These are phyloP conservation scores for Ia io DNA, from an alignment of 2,113 vertebrate species.

Conservation along the genomic window DNA sequence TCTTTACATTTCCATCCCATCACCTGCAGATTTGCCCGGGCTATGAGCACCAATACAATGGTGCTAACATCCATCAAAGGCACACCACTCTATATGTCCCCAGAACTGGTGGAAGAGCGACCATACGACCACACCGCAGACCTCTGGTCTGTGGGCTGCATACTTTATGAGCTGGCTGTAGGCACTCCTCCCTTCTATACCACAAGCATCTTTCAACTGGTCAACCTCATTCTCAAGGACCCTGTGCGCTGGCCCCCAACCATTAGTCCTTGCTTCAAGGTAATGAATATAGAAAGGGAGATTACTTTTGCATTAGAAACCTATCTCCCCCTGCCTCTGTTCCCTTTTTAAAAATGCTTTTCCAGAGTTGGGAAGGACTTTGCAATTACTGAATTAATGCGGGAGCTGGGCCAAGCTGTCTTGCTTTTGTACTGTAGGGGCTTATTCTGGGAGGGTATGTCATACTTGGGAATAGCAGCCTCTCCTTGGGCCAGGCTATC, in stretches of 20 bases:
- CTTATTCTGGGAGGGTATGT: neutral
- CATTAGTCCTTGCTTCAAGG: slow-evolving; percentile 91
- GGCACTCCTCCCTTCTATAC: slow-evolving; percentile 96
- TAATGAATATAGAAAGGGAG: slow-evolving; percentile 61
- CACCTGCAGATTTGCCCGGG: slow-evolving; percentile 91
- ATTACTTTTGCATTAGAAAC: neutral
- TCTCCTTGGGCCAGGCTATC: neutral
- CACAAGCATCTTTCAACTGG: slow-evolving; percentile 95
- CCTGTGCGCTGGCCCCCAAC: slow-evolving; percentile 90
- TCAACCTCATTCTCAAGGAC: slow-evolving; percentile 92
- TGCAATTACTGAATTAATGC: neutral
- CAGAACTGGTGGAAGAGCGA: slow-evolving; percentile 94
- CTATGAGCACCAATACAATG: slow-evolving; percentile 95
- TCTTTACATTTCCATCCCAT: neutral
- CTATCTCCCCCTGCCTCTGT: neutral
- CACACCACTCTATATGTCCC: slow-evolving; percentile 97
- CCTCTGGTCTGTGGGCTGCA: slow-evolving; percentile 97
- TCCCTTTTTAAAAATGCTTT: slow-evolving; percentile 6
- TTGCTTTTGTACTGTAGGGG: neutral
- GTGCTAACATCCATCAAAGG: slow-evolving; percentile 98
- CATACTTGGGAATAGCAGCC: neutral
- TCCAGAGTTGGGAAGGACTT: neutral
- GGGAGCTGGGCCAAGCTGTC: neutral
- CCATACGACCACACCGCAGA: slow-evolving; percentile 96
- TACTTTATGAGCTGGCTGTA: slow-evolving; percentile 95